Conservation (phyloP, 2,113 vertebrate species). For the Passer domesticus region DNA sequence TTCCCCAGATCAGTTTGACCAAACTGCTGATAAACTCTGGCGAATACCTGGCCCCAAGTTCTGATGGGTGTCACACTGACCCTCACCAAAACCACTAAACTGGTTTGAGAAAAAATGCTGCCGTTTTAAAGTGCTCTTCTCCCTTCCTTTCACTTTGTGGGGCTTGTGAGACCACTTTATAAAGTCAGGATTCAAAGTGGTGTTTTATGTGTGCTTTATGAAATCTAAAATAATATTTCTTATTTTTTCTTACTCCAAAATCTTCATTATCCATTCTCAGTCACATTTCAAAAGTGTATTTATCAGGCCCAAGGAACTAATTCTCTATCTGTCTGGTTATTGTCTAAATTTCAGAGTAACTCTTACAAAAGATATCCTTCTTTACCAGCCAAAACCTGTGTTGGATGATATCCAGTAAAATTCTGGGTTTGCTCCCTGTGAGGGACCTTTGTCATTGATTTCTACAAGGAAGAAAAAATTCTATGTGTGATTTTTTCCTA, state of each 20-base stretch:
- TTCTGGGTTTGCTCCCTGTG: neutral
- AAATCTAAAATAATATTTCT: neutral
- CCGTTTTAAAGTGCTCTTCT: neutral
- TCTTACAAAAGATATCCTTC: neutral
- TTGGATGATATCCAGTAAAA: neutral
- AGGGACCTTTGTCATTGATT: neutral
- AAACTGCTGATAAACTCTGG: neutral
- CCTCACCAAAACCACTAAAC: neutral
- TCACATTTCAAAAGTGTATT: neutral
- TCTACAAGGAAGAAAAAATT: neutral
- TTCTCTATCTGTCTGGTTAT: neutral
- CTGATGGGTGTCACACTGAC: neutral
- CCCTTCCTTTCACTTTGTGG: neutral
- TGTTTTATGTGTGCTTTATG: neutral
- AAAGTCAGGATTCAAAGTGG: neutral
- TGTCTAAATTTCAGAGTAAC: neutral
- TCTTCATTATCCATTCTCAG: neutral
- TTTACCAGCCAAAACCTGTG: neutral
- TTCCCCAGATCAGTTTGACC: neutral
- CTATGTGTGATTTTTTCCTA: neutral
- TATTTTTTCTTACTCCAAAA: neutral
- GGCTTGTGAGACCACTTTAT: neutral
- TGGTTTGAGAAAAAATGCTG: neutral
- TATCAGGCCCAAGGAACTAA: neutral
- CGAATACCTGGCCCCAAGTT: neutral